Base-by-base conservation (phyloP, 2,113 vertebrate genomes). In the Poecile atricapillus region DNA sequence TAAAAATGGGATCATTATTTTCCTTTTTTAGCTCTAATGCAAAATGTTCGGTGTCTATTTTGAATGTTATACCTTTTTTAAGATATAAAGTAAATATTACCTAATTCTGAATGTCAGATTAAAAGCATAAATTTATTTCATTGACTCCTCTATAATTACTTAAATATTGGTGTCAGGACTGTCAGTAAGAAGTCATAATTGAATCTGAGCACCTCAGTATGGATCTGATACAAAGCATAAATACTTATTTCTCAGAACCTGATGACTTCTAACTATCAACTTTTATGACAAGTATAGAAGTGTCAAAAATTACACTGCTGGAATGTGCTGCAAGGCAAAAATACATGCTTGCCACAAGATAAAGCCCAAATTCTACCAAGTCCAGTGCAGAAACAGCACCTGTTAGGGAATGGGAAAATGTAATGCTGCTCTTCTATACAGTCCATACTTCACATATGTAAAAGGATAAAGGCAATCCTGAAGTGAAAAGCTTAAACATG, bases 1-100 rank as follows among this genome's bases (percentile, higher is more conserved):
- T 97, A 95, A 97, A 97, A 98, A 97, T 44, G 80, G 83, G 59
- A 85, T 98, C 96, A 96, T 98, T 97, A 96, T 95, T 97, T 96
- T 94, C 91, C 79, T 96, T 83, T 94, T 87, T 83, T 90, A 95
- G 74, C 84, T 97, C 89, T 96, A 96, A 97, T 88, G 95, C 62
- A 94, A 94, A 97, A 87, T 91, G 80, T 95, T 96, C 78, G 60
- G 83, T 89, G 94, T 95, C 95, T 96, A 89, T 83, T 97, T 83
- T 37, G 76, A 97, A 90, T 33, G 71, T 85, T 95, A 90, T 31
- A 79, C 77, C 82, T 95, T 89, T 95, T 75, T 76, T 37, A 56
- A 69, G 71, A 92, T 83, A 89, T 82, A 94, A 91, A 95, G 81
- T 79, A 93, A 93, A 92, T 95, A 94, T 81, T 96, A 95, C 89